Base-by-base conservation (phyloP, 1,140 invertebrate genomes). In the Neodiprion virginianus region DNA sequence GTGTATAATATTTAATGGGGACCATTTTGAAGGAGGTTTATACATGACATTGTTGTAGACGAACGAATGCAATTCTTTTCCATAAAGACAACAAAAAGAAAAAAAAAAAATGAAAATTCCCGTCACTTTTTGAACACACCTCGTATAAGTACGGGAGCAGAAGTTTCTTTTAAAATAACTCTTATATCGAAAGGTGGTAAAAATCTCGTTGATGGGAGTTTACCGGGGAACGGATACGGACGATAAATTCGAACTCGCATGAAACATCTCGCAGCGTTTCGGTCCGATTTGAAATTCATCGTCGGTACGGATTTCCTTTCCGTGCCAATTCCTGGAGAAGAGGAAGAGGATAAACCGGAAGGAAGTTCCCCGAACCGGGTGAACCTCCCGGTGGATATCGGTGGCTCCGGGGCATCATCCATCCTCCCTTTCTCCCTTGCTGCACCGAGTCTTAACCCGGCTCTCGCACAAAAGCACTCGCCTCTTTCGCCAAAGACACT, bases 401-500 rank as follows among this genome's bases (percentile, higher is more conserved):
- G 53, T 5, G 28, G 28, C 28, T 40, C 28, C 1, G 28, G 28
- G 28, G 17, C 17, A 21, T 21, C 28, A 40, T 61, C 53, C 7
- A 61, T 61, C 53, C 53, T 61, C 8, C n/a, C 53, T 17, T 8
- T 8, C 8, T 61, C n/a, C n/a, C 4, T 61, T 8, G 5, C 8
- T 61, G 53, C 53, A 61, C 53, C 21, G 23, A 28, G 73, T 78
- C 72, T 78, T 72, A 74, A 73, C 49, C 72, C 68, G 17, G 72
- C 67, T 28, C 28, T 28, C 21, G 70, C 70, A 61, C 48, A 48
- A 71, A 71, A 71, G 70, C 70, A 71, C 28, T 75, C 50, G 21
- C 28, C 48, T 73, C 74, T 73, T 75, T 70, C 74, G 66, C 48
- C 40, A 7, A 48, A 70, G 69, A 80, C 74, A 74, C 74, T 77